A percentile compares a stretch with the other conserved stretches of the same genome.
Evolutionary conservation across 2,113 vertebrate species (phyloP).

Genomic region (Chrysemys picta): DNA sequence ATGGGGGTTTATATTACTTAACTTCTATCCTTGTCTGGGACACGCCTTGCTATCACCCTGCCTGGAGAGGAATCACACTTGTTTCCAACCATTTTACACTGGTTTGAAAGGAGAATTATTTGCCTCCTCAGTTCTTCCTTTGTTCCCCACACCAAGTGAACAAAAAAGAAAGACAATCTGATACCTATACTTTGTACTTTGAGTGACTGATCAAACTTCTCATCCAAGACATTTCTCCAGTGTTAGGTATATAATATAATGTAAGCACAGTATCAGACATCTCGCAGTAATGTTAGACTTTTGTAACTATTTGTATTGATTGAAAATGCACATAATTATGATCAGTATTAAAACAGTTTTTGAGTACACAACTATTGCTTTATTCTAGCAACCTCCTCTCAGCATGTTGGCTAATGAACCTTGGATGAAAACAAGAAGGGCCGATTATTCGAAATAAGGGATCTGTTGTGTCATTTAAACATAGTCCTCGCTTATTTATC

Average conservation of each 20-base stretch:
- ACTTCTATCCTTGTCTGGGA: neutral
- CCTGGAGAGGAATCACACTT: neutral
- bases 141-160: neutral
- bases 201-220: neutral
- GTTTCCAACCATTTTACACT: constrained; percentile 15
- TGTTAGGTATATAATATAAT: neutral
- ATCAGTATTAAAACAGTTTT: constrained; percentile 73
- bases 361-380: constrained; percentile 44
- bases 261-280: neutral
- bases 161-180: neutral
- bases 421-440: constrained; percentile 59
- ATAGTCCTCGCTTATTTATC: constrained; percentile 68
- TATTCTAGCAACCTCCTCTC: constrained; percentile 49
- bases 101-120: neutral
- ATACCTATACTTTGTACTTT: neutral
- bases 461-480: constrained; percentile 43
- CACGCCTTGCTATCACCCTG: neutral
- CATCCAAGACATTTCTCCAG: neutral
- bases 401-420: constrained; percentile 45
- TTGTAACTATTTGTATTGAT: constrained; percentile 23
- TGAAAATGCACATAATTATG: constrained; percentile 19
- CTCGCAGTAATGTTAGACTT: constrained; percentile 18
- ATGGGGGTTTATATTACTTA: neutral
- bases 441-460: constrained; percentile 50
- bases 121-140: neutral